A percentile compares a stretch with the other conserved stretches of the same genome.
Evolutionary conservation across 2,797 vertebrate genomes (phyloP).

Genomic region (Tympanoctomys barrerae): DNA sequence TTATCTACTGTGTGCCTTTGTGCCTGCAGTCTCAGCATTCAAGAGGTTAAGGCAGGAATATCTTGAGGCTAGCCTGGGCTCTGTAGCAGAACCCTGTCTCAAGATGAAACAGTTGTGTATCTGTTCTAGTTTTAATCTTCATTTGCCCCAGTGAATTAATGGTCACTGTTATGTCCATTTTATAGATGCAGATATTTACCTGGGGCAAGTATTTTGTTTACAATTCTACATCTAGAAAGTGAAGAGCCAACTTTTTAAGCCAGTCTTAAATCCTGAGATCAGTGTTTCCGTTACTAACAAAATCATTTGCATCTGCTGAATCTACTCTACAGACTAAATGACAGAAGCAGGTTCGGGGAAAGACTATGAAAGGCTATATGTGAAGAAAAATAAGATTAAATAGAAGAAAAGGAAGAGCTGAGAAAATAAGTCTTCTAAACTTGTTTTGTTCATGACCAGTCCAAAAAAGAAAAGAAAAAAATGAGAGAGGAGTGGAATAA

Average conservation of each 20-base stretch:
- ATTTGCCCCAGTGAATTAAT: background rate
- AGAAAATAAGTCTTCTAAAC: conserved; percentile 3
- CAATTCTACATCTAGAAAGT: background rate
- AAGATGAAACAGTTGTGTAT: background rate
- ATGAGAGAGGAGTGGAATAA: background rate
- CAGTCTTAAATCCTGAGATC: background rate
- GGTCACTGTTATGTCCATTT: conserved; percentile 34
- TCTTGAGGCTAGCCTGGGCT: background rate
- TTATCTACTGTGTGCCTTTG: background rate
- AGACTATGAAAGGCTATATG: background rate
- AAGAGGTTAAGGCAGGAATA: background rate
- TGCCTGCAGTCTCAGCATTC: background rate
- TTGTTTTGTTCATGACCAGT: background rate
- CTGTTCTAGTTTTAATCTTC: conserved; percentile 13
- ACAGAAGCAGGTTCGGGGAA: background rate
- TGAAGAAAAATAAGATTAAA: conserved; percentile 12
- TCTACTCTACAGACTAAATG: background rate
- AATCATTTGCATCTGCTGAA: background rate
- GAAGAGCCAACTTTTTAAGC: conserved; percentile 38
- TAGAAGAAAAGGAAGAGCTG: background rate
- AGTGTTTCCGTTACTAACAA: conserved; percentile 14
- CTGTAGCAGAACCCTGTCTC: background rate
- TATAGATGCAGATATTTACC: conserved; percentile 4
- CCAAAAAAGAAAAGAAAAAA: background rate
- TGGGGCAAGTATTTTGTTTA: background rate